Base-by-base conservation (phyloP, 2,113 vertebrate species). In the Poicephalus meyeri region DNA sequence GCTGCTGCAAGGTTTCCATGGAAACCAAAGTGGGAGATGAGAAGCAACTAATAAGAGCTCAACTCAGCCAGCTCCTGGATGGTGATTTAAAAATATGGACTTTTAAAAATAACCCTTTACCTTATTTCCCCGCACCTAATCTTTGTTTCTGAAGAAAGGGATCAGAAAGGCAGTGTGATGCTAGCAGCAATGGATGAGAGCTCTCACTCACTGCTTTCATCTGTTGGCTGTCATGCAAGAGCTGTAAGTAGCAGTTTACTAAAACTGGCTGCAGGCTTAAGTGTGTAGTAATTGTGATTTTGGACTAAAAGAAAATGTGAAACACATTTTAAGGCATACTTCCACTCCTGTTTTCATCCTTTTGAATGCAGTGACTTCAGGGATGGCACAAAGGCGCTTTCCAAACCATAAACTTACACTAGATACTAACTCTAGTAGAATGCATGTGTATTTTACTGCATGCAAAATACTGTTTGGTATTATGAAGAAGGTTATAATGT, bases 1-100 rank as follows among this genome's bases (percentile, higher is more conserved):
- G 82, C 91, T 91, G 80, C 86, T 70, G 82, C 11, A 9, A 71
- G 89, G 97, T 97, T 97, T 96, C 97, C 95, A 96, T 97, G 96
- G 96, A 88, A 95, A 97, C 97, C 94, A 86, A 89, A 96, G 86
- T 56, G 53, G 64, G 81, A 92, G 89, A 97, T 96, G 93, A 80
- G 92, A 96, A 74, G 69, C 84, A 63, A 55, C 94, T 97, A 96
- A 91, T 93, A 96, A 89, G 91, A 96, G 89, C 52, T 86, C 64
- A 86, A 88, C 33, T 86, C 65, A 80, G 50, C 68, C 82, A 85
- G 92, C 80, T 95, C 61, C 91, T 93, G 87, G 87, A 91, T 89
- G 87, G 89, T 87, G 88, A 94, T 89, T 96, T 96, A 52, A 94
- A 96, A 97, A 91, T 88, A 95, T 2, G 4, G 76, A 88, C 88